Base-by-base conservation (phyloP, 2,113 vertebrate species). In the Harpagus bidentatus region DNA sequence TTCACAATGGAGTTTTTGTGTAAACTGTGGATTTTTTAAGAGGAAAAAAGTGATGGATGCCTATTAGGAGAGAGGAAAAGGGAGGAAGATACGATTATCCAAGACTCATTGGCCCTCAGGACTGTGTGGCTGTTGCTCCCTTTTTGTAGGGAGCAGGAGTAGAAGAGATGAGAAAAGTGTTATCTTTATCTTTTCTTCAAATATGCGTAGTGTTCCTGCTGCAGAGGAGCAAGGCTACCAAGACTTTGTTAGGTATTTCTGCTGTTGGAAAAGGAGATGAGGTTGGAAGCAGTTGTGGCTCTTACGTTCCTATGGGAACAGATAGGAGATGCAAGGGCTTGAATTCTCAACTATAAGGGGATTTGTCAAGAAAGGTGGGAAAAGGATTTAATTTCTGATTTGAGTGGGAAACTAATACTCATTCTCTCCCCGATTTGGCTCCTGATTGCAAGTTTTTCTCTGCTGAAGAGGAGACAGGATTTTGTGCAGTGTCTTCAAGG, bases 231-330 rank as follows among this genome's bases (percentile, higher is more conserved):
- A 13, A 26, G 90, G 78, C 78, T 56, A 9, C n/a, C 0, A 1
- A 72, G 43, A 7, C 76, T 92, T 76, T 23, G 3, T 61, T 48
- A 53, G 90, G 3, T 56, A 59, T 83, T 47, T 67, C 86, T 87
- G 69, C 76, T 63, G 0, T 20, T 70, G 84, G 95, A 28, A 63
- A 72, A 82, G 40, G 67, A 85, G 86, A 20, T 62, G 74, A 74
- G 42, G 45, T 43, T 93, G 86, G 93, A 93, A 94, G 66, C 52
- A 58, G 82, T 70, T 48, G 71, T 86, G 77, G 71, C 83, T 86
- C 36, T 67, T 63, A 14, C 2, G 83, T 91, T 90, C 92, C 94
- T 91, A 67, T 94, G 88, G 93, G 90, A 94, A 92, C 94, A 92
- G 95, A n/a, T 56, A 34, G 63, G 71, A 70, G 34, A 55, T 80